Evolutionary conservation across 1,140 invertebrate genomes (phyloP).

Genomic region (Caenorhabditis latens): DNA sequence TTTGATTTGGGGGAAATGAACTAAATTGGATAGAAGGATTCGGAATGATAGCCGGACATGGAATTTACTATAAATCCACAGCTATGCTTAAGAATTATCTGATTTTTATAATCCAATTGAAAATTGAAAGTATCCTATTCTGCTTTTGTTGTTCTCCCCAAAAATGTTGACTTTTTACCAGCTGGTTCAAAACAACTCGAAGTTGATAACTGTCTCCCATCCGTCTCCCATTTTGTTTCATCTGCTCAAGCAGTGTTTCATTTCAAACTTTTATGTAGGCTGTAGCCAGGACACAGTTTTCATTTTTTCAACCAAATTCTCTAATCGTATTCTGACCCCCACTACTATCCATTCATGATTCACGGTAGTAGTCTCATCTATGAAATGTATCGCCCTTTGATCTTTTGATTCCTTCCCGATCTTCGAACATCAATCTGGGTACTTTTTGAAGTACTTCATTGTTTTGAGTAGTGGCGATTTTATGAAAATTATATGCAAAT

Average conservation of each 20-base stretch:
- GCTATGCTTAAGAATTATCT: too few species aligned
- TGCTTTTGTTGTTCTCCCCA: too few species aligned
- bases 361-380: background rate
- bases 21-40: too few species aligned
- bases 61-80: too few species aligned
- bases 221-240: background rate
- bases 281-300: background rate
- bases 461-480: background rate
- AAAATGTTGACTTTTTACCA: too few species aligned
- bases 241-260: background rate
- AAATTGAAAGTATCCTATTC: too few species aligned
- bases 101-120: too few species aligned
- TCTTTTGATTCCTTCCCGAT: background rate
- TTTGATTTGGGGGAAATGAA: too few species aligned
- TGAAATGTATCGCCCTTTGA: background rate
- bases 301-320: background rate
- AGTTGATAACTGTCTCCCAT: too few species aligned
- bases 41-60: too few species aligned
- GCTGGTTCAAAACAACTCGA: too few species aligned
- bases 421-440: background rate
- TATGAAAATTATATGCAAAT: background rate
- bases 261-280: background rate
- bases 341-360: background rate
- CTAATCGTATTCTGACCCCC: constrained; percentile 9
- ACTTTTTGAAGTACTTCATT: background rate